Base-by-base conservation (phyloP, 2,888 invertebrate genomes). In the Sabellastarte sp. region DNA sequence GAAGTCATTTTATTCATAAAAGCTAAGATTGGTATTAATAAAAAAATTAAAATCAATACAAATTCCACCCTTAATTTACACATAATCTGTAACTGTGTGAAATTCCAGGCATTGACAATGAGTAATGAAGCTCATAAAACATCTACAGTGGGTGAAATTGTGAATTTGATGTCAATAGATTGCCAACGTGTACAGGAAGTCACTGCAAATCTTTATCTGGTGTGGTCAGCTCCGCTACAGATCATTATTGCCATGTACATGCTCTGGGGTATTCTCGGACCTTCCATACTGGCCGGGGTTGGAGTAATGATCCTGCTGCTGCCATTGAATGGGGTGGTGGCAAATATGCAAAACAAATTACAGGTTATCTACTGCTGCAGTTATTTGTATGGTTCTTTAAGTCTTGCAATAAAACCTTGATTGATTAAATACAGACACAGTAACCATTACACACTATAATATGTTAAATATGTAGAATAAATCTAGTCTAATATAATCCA, bases 221-320 rank as follows among this genome's bases (percentile, higher is more conserved):
- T 79, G 29, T 75, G 77, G 77, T 78, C 80, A 1, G 71, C 73
- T 3, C 80, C 80, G 0, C 64, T 80, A 32, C 52, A 68, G 73
- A 78, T 75, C 50, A 57, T 65, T 41, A 64, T 76, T 77, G 63
- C 81, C 72, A 20, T 84, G 33, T 71, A 68, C 57, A 80, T 83
- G 67, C 72, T 85, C 50, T 84, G 77, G 74, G 76, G 74, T 63
- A 76, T 85, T 63, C 71, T 85, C 72, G 88, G 88, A 1, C 89
- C 91, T 0, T 91, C 95, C 0, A 93, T 95, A 0, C 84, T 97
- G 2, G 93, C 95, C 59, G 95, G 95, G n/a, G 85, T 97, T 60
- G 91, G 91, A 3, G 91, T 96, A 41, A 92, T 97, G 91, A 89
- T 96, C 56, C 88, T 95, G 5, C 63, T 74, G 32, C 69, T 77